Evolutionary conservation across 2,113 vertebrate species (phyloP).

Genomic region (Peromyscus leucopus): DNA sequence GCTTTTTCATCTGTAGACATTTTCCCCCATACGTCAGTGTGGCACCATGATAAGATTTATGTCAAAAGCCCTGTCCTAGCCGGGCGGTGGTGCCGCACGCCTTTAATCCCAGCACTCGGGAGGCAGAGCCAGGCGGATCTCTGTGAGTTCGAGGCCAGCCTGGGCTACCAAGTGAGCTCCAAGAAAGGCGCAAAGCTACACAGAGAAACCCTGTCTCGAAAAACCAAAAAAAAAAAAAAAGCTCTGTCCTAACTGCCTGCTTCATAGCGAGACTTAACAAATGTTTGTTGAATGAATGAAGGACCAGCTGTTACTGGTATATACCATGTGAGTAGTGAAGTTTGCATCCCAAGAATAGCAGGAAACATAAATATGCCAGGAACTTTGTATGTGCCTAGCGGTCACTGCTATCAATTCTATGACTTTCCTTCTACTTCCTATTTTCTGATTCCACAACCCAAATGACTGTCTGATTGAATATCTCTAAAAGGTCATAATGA

Average conservation of each 20-base stretch:
- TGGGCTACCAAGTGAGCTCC: too few relatives aligned
- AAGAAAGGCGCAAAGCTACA: too few relatives aligned
- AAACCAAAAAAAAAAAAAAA: too few relatives aligned
- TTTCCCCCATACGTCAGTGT: neutral
- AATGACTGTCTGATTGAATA: conserved; percentile 65
- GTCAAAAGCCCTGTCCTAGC: conserved; percentile 39
- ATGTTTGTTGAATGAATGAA: conserved; percentile 1
- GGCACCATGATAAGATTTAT: conserved; percentile 37
- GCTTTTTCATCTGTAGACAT: conserved; percentile 54
- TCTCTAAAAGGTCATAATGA: conserved; percentile 79
- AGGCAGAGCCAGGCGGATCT: too few relatives aligned
- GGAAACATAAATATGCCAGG: neutral
- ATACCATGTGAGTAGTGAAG: neutral
- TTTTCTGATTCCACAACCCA: conserved; percentile 73
- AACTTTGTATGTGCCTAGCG: neutral
- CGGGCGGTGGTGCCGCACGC: too few relatives aligned
- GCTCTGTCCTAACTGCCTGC: conserved; percentile 32
- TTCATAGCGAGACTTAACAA: conserved; percentile 28
- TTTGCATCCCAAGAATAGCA: conserved; percentile 13
- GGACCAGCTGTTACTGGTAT: neutral
- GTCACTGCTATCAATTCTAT: neutral
- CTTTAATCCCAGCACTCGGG: too few relatives aligned
- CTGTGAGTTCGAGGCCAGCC: too few relatives aligned
- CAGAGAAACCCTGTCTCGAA: too few relatives aligned
- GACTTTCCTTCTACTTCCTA: conserved; percentile 38